Evolutionary conservation across 2,113 vertebrate species (phyloP), one percentile per base, ranked within the genome.

Genomic region (Scartelaos histophorus): DNA sequence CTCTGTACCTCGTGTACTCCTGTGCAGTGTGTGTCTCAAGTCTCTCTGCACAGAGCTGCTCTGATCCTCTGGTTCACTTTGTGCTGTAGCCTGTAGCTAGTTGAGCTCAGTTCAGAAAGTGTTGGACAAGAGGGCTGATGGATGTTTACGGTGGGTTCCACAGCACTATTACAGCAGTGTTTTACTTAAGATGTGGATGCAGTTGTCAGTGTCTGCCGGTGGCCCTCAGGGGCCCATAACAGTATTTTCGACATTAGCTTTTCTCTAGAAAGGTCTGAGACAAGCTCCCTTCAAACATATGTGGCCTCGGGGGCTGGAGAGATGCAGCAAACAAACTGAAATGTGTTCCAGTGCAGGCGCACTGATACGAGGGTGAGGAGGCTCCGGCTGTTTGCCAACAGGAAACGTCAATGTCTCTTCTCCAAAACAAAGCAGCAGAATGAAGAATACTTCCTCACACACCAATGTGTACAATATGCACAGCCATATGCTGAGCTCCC

Each of bases 31-130:
- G 29, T 83, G 68, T 69, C 53, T 79, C 64, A 67, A 24, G 74
- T 66, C 19, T 21, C 54, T 57, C 13, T 57, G 83, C 81, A 43
- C 38, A 43, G 7, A 43, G 47, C 51, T 54, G 51, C 51, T 53
- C 86, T 90, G 79, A 84, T 87, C 86, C 73, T 78, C 65, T 78
- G 80, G 86, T 76, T 69, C 70, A 77, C 87, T 82, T 89, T 79
- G 83, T 61, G 29, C 60, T 45, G 66, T 72, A 29, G 78, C 87
- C 79, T 69, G 68, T 73, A 82, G 80, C 73, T 0, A 54, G 45
- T 51, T 75, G 82, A 82, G 67, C 75, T 73, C 66, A 83, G 73
- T 73, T 82, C 76, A 74, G 58, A 75, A 80, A 69, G 73, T 78
- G 77, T 86, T 17, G 66, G 70, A 85, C 77, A 67, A 80, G 79